phyloP scores from a whole-genome alignment of 2,888 invertebrate species.

The Hyalella azteca region DNA sequence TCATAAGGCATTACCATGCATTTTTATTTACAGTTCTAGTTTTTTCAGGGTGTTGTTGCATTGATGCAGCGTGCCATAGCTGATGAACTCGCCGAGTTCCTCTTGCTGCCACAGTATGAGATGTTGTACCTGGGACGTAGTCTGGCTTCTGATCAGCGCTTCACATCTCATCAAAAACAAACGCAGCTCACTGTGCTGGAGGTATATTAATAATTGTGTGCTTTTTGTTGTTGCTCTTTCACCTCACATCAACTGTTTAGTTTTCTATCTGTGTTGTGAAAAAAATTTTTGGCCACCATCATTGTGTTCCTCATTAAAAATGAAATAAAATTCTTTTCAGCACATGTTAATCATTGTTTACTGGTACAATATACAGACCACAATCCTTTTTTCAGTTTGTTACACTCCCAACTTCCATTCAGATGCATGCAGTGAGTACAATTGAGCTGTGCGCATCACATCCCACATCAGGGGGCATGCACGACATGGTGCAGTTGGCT shows the following conservation, averaged over 20 bases:
- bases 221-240: neutral
- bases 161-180: slow-evolving; percentile 45
- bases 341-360: too few relatives aligned
- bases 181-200: neutral
- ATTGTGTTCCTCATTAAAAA: too few relatives aligned
- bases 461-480: neutral
- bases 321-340: too few relatives aligned
- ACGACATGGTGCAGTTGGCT: slow-evolving; percentile 44
- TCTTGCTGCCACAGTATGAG: slow-evolving; percentile 89
- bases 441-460: neutral
- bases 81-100: slow-evolving; percentile 78
- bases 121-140: slow-evolving; percentile 84
- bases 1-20: too few relatives aligned
- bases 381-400: too few relatives aligned
- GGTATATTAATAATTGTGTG: neutral
- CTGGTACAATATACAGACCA: too few relatives aligned
- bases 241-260: too few relatives aligned
- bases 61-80: slow-evolving; percentile 71
- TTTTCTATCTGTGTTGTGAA: too few relatives aligned
- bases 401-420: too few relatives aligned
- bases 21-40: too few relatives aligned
- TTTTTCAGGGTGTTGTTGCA: slow-evolving; percentile 54
- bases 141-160: slow-evolving; percentile 63
- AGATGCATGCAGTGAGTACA: neutral
- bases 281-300: too few relatives aligned